A percentile compares a stretch with the other conserved stretches of the same genome.
Conservation (phyloP, 2,797 vertebrate species). For the Masticophis lateralis region DNA sequence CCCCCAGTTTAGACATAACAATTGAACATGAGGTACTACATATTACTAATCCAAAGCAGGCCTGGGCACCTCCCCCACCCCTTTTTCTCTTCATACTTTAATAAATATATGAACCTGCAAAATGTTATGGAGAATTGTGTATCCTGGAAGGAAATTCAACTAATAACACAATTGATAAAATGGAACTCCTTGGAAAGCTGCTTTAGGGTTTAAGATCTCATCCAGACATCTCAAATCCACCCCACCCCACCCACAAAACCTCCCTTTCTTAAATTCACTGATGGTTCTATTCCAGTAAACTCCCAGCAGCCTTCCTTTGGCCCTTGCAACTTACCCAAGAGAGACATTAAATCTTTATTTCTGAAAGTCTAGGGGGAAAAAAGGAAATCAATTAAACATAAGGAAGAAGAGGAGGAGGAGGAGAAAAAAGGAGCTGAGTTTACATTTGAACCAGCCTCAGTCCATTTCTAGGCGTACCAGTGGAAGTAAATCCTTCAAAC, state of each 20-base stretch:
- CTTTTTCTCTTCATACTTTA: constrained; percentile 11
- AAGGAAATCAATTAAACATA: constrained; percentile 30
- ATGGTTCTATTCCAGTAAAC: background rate
- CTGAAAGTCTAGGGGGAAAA: background rate
- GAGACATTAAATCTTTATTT: constrained; percentile 6
- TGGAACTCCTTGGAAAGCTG: constrained; percentile 28
- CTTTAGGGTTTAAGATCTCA: background rate
- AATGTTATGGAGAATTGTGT: constrained; percentile 31
- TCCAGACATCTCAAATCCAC: constrained; percentile 27
- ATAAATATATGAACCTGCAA: constrained; percentile 19
- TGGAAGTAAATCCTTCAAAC: constrained; percentile 82
- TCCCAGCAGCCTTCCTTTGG: constrained; percentile 7
- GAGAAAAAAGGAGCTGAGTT: constrained; percentile 55
- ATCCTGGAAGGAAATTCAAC: constrained; percentile 41
- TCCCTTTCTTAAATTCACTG: constrained; percentile 29
- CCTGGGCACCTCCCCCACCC: background rate
- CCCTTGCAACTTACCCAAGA: constrained; percentile 48
- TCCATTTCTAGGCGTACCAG: constrained; percentile 79
- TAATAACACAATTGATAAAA: constrained; percentile 14
- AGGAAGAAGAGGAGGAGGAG: constrained; percentile 45
- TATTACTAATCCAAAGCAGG: constrained; percentile 7
- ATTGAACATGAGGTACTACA: background rate
- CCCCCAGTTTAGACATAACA: constrained; percentile 18
- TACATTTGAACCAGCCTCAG: constrained; percentile 72
- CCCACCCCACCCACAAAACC: background rate